Conservation (phyloP, 2,888 invertebrate species). For the Leucozona laternaria region DNA sequence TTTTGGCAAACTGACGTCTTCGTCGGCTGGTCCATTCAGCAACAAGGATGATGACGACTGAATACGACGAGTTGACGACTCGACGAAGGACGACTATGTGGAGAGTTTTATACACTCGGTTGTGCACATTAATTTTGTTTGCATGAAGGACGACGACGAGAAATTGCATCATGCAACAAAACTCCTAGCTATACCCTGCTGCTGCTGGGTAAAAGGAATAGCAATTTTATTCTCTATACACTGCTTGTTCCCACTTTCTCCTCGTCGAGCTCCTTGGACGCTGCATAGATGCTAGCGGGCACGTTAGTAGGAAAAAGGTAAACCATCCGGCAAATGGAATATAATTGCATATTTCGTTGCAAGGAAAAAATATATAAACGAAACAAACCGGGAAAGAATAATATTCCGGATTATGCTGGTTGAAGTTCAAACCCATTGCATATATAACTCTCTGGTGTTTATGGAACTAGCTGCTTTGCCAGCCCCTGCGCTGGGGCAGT, state of each 20-base stretch:
- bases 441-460: conserved; percentile 46
- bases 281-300: conserved; percentile 10
- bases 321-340: conserved; percentile 75
- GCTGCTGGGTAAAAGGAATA: conserved; percentile 33
- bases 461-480: conserved; percentile 14
- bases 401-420: conserved; percentile 74
- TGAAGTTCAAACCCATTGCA: conserved; percentile 65
- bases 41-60: neutral
- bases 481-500: neutral
- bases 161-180: conserved; percentile 62
- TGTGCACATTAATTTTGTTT: conserved; percentile 68
- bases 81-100: conserved; percentile 17
- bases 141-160: conserved; percentile 58
- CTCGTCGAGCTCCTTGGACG: neutral
- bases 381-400: conserved; percentile 75
- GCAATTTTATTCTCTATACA: conserved; percentile 46
- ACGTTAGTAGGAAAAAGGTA: conserved; percentile 66
- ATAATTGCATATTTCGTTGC: conserved; percentile 75
- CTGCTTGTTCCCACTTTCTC: too few relatives aligned
- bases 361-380: conserved; percentile 75
- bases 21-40: neutral
- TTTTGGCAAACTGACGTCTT: conserved; percentile 40
- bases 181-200: neutral
- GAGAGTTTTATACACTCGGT: conserved; percentile 55
- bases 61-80: neutral